phyloP scores from a whole-genome alignment of 2,113 vertebrate genomes.

The Chascanopsetta lugubris region DNA sequence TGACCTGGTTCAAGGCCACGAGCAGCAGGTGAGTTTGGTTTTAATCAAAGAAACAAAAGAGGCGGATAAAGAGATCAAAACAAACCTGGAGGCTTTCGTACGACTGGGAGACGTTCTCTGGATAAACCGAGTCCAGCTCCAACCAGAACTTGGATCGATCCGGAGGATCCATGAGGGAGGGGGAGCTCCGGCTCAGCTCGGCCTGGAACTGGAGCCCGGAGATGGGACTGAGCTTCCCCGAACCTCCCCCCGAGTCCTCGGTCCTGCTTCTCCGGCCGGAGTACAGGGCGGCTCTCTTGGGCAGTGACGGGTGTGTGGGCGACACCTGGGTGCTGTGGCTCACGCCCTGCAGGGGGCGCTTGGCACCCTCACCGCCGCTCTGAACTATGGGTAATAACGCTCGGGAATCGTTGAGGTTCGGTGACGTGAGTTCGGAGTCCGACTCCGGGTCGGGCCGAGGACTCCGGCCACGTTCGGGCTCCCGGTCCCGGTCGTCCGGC shows the following conservation, averaged over 20 bases:
- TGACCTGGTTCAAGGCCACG: too few species aligned
- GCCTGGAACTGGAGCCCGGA: slow-evolving; percentile 79
- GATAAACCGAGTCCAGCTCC: slow-evolving; percentile 84
- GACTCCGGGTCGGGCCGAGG: neutral
- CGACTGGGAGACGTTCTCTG: slow-evolving; percentile 84
- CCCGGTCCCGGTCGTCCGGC: slow-evolving; percentile 51
- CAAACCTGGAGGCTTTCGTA: slow-evolving; percentile 84
- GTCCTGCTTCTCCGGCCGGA: slow-evolving; percentile 74
- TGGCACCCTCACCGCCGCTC: slow-evolving; percentile 79
- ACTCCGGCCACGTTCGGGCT: neutral
- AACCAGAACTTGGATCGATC: slow-evolving; percentile 91
- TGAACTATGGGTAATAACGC: slow-evolving; percentile 51
- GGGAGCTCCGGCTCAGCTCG: slow-evolving; percentile 88
- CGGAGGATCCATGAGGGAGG: slow-evolving; percentile 85
- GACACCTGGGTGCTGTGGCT: slow-evolving; percentile 86
- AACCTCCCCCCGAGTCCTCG: slow-evolving; percentile 2
- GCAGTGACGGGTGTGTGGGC: slow-evolving; percentile 87
- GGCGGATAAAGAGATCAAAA: neutral
- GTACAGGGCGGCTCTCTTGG: slow-evolving; percentile 88
- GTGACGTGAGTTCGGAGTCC: slow-evolving; percentile 78
- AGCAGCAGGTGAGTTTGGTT: too few species aligned
- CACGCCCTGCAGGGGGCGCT: slow-evolving; percentile 86
- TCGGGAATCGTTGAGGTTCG: slow-evolving; percentile 24
- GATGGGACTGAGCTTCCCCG: slow-evolving; percentile 57
- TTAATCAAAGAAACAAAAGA: too few species aligned